These are phyloP conservation scores for Corvus cornix DNA, from an alignment of 2,113 vertebrate genomes.

Conservation along the genomic window DNA sequence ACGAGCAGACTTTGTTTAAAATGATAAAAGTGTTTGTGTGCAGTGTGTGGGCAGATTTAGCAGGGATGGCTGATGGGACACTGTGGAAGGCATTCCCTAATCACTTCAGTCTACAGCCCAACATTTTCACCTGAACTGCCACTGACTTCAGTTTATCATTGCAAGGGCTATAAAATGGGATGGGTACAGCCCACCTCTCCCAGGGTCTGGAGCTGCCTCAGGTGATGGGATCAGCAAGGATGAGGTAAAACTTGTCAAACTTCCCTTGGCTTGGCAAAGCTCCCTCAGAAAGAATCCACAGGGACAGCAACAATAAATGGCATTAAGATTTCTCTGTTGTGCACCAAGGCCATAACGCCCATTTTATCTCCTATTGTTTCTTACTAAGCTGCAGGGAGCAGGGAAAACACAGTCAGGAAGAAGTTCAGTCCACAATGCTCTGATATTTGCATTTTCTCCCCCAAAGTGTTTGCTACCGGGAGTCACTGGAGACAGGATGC, in stretches of 20 bases:
- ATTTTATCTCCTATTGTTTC: not conserved
- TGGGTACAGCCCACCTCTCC: not conserved
- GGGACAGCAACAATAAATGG: not conserved
- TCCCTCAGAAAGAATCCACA: not conserved
- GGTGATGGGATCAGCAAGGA: not conserved
- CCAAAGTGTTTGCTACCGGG: constrained; percentile 35
- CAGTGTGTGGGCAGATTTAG: not conserved
- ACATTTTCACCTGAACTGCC: not conserved
- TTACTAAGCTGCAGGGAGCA: not conserved
- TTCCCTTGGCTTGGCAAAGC: not conserved
- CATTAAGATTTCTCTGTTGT: not conserved
- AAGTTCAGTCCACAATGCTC: not conserved
- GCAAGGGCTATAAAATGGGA: not conserved
- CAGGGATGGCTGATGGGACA: not conserved
- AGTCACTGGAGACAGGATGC: constrained; percentile 53
- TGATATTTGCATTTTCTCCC: constrained; percentile 23
- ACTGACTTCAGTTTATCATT: not conserved
- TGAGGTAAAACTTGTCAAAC: not conserved
- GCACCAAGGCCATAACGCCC: not conserved
- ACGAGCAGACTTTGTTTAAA: not conserved
- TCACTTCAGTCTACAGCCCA: not conserved
- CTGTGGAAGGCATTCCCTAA: not conserved
- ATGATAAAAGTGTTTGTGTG: not conserved
- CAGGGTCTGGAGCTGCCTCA: not conserved
- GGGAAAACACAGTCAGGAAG: not conserved